Evolutionary conservation across 2,797 vertebrate genomes (phyloP), one percentile per base, ranked within the genome.

Genomic region (Antrozous pallidus): DNA sequence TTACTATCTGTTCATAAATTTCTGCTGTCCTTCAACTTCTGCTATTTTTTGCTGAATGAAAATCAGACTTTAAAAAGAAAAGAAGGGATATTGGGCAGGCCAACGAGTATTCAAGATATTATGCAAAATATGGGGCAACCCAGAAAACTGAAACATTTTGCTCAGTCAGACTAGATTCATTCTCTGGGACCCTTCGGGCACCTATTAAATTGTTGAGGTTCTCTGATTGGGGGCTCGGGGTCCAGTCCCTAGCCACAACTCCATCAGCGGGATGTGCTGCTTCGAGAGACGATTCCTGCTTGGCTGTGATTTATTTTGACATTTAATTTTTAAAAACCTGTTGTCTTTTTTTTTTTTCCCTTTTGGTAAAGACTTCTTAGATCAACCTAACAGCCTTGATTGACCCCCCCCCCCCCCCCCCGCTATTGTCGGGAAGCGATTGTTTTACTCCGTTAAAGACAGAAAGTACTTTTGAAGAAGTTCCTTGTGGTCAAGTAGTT

Each of bases 401-500:
- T 40, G 45, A 54, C 56, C 17, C 1, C 4, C 1, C 18, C n/a
- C 45, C 45, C 47, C 18, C n/a, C 47, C 51, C 47, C 10, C 12
- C 54, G 31, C 40, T 54, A 31, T 51, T 36, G 45, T 47, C 61
- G 10, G 22, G 71, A 87, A 65, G 33, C 26, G 28, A 88, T 12
- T 71, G 63, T 70, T 88, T 92, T n/a, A 26, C 80, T 82, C 7
- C 3, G 38, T 28, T 67, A n/a, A 83, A 69, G 71, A 87, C 91
- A 92, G 74, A 91, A 90, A 86, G 63, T 69, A 88, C 40, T 89
- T 67, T 86, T 20, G 28, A 31, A 74, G 61, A 94, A 74, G 47
- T 73, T 75, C n/a, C 40, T 94, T 65, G 8, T 13, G 51, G 31
- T 28, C 73, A 49, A 10, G 51, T 38, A 51, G 38, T 67, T 79